Evolutionary conservation across 2,113 vertebrate species (phyloP).

Genomic region (human): GRCh38 chr18:32120001-32120500

Average conservation of each 20-base stretch:
- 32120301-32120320: neutral
- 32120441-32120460: no score
- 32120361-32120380: neutral
- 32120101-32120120: neutral
- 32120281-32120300: neutral
- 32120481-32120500: neutral
- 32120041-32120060: no score
- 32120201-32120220: neutral
- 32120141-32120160: neutral
- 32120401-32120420: no score
- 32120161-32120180: neutral
- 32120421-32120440: no score
- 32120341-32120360: neutral
- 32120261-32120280: neutral
- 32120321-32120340: neutral
- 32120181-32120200: neutral
- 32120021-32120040: no score
- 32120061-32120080: neutral
- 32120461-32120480: no score
- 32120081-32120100: neutral
- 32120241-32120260: neutral
- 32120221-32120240: neutral
- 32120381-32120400: no score
- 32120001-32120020: neutral
- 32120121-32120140: conserved; percentile 15